Evolutionary conservation across 2,113 vertebrate species (phyloP), one percentile per base, ranked within the genome.

Genomic region (Gorsachius goisagi): DNA sequence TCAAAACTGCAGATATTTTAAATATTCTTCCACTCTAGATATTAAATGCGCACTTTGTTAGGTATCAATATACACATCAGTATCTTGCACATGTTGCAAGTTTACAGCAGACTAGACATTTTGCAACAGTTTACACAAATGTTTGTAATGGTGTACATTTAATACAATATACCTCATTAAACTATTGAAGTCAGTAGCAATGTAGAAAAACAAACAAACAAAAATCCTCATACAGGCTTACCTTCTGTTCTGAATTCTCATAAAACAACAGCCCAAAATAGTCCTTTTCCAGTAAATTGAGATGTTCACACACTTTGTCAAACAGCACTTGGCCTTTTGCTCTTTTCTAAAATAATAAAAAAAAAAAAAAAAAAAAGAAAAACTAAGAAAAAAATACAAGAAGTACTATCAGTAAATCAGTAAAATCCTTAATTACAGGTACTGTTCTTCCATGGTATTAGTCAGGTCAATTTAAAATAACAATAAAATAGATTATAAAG

Each of bases 251-350:
- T 52, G 98, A 62, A 76, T 92, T 97, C 93, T 99, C 98, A 91
- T 96, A 98, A 94, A 98, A 98, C 32, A 97, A 68, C 92, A 99
- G 96, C 44, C 98, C 98, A 69, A 99, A 99, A 88, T 99, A 99
- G 94, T 99, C 99, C 94, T 98, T 99, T 96, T 99, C 99, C 97
- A 99, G 49, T 93, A 99, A 97, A 92, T 99, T 99, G 89, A 99
- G 98, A 75, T 99, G 98, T 62, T 98, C 98, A 62, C 98, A 99
- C 19, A 99, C 98, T 93, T 97, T 98, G 69, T 98, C 98, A 94
- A 99, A 98, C 33, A 99, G 95, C 47, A 97, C 95, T 93, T 99
- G 98, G 41, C 98, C 99, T 88, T 98, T 99, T 17, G 98, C 97
- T 92, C 97, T 98, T 98, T 99, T 99, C 99, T 99, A 72, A 15